A percentile compares a stretch with the other conserved stretches of the same genome.
Conservation (phyloP, 2,797 vertebrate genomes). For the Smutsia temminckii region DNA sequence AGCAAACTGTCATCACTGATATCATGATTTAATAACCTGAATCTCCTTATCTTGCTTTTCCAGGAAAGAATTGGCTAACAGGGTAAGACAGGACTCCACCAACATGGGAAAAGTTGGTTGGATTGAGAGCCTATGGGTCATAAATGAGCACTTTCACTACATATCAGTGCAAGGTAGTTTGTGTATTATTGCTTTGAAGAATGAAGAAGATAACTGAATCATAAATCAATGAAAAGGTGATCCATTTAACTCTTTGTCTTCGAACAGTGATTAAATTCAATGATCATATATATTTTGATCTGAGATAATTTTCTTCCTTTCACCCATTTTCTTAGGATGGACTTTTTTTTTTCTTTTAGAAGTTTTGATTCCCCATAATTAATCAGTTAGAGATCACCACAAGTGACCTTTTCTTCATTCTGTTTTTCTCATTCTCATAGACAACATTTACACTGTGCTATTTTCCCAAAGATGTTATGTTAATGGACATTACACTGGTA, state of each 20-base stretch:
- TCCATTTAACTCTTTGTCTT: background rate
- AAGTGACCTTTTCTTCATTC: slow-evolving; percentile 50
- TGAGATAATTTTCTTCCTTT: background rate
- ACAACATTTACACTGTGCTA: slow-evolving; percentile 43
- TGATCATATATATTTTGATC: slow-evolving; percentile 1
- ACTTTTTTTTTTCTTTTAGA: slow-evolving; percentile 29
- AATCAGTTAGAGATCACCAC: slow-evolving; percentile 16
- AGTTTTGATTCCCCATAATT: slow-evolving; percentile 21
- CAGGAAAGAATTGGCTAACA: background rate
- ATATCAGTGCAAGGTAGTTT: background rate
- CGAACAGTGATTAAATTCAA: background rate
- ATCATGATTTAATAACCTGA: background rate
- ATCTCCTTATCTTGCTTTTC: background rate
- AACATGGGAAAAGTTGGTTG: background rate
- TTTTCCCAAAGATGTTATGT: slow-evolving; percentile 78
- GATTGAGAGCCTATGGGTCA: background rate
- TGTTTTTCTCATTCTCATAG: slow-evolving; percentile 62
- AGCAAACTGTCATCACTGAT: background rate
- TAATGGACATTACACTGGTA: slow-evolving; percentile 74
- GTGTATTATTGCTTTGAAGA: background rate
- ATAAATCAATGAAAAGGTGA: background rate
- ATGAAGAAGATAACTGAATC: background rate
- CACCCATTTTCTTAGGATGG: background rate
- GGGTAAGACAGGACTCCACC: background rate
- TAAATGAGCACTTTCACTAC: background rate